Base-by-base conservation (phyloP, 2,113 vertebrate species). In the Setophaga coronata region DNA sequence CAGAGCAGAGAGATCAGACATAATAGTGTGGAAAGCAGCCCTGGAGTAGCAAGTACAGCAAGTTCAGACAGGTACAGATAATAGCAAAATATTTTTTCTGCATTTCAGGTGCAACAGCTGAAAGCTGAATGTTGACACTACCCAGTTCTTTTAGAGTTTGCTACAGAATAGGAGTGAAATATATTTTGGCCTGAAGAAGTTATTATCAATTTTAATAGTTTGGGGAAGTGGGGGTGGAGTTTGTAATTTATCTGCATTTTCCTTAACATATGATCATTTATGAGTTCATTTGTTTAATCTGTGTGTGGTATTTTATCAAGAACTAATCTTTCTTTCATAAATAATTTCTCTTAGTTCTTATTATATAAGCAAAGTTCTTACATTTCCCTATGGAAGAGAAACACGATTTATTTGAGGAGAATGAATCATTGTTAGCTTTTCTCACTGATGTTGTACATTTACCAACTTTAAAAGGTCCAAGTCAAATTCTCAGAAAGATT, bases 21-120 rank as follows among this genome's bases (percentile, higher is more conserved):
- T 8, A 36, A 7, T 36, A 21, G n/a, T 9, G 61, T 53, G 79
- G 72, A 96, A 82, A 85, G 42, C 60, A 96, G 50, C 48, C 89
- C 79, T 42, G 62, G 69, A 87, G 65, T 28, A 65, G 31, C 56
- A 56, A 33, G 47, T 9, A 38, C 25, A 50, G 62, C 96, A 94
- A 71, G 96, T 93, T 84, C n/a, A 36, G 79, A 61, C 96, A 92
- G 24, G 85, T 77, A 87, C 20, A 81, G 73, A 74, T 67, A 77
- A 77, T 28, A 82, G 65, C 61, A 80, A 73, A 84, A 89, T 31
- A 24, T 26, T 69, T 74, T 95, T 74, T 51, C 58, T 82, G 79
- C 65, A 33, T 72, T 95, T 96, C 67, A 88, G 74, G 65, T 76
- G 40, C 54, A 80, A 45, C 71, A 73, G 36, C 48, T 88, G 64